These are phyloP conservation scores for Leptoteleia sp. DNA, from an alignment of 1,140 invertebrate species.

Conservation along the genomic window DNA sequence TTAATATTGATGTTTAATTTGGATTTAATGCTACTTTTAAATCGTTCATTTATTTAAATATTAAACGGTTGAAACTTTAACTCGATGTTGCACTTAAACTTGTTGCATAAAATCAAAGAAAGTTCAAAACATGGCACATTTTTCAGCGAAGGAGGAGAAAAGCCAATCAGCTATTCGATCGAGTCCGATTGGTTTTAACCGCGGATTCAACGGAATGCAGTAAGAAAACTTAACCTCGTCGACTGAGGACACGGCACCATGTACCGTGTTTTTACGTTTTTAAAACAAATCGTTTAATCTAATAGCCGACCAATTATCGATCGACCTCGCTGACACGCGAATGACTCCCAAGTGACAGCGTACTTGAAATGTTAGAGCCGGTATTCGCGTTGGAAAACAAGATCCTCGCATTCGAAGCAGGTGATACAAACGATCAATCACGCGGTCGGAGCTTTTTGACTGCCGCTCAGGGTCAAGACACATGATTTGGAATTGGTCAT, in stretches of 20 bases:
- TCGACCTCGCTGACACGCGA: conserved; percentile 6
- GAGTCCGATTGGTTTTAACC: background rate
- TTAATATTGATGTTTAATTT: too few relatives aligned
- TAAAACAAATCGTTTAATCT: conserved; percentile 2
- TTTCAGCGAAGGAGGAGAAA: too few relatives aligned
- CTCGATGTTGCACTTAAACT: too few relatives aligned
- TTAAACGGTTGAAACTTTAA: too few relatives aligned
- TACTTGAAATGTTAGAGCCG: conserved; percentile 5
- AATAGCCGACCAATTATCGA: conserved; percentile 15
- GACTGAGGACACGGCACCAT: conserved; percentile 5
- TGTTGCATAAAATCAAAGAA: too few relatives aligned
- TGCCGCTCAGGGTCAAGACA: too few relatives aligned
- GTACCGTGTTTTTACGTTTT: conserved; percentile 9
- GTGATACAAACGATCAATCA: conserved; percentile 1
- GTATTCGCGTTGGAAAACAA: background rate
- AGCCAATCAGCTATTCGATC: background rate
- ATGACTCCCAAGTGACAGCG: background rate
- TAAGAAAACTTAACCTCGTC: conserved; percentile 12
- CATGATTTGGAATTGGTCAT: too few relatives aligned
- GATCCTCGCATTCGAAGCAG: background rate
- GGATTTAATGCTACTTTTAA: too few relatives aligned
- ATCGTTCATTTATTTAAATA: too few relatives aligned
- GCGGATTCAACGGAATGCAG: background rate
- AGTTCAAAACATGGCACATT: too few relatives aligned
- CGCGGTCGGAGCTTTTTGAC: too few relatives aligned